A percentile compares a stretch with the other conserved stretches of the same genome.
phyloP scores from a whole-genome alignment of 2,113 vertebrate genomes.

The Datnioides undecimradiatus region DNA sequence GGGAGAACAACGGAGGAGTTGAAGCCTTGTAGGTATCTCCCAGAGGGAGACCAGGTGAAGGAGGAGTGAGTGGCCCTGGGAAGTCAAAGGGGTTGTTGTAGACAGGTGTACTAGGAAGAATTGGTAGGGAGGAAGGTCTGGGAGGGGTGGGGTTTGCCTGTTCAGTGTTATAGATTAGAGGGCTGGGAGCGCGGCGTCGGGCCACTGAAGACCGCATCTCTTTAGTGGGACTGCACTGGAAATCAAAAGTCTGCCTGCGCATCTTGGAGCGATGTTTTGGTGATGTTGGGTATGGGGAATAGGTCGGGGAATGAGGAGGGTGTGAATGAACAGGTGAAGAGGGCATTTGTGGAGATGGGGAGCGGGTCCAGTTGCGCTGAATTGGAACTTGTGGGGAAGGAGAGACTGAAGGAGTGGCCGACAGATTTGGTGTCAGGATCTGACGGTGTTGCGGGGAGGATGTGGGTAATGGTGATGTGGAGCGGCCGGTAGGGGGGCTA shows the following conservation, averaged over 20 bases:
- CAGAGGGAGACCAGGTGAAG: constrained; percentile 80
- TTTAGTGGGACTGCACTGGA: constrained; percentile 79
- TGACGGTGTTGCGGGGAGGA: constrained; percentile 83
- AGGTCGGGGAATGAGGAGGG: constrained; percentile 86
- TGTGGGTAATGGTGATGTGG: constrained; percentile 80
- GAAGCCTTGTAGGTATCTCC: constrained; percentile 84
- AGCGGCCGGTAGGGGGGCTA: constrained; percentile 85
- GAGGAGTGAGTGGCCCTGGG: constrained; percentile 81
- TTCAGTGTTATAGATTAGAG: constrained; percentile 88
- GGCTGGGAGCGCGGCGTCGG: constrained; percentile 90
- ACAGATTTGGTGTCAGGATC: constrained; percentile 72
- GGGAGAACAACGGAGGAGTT: constrained; percentile 84
- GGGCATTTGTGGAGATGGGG: constrained; percentile 87
- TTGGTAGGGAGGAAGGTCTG: constrained; percentile 91
- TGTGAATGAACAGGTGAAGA: constrained; percentile 84
- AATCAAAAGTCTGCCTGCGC: constrained; percentile 83
- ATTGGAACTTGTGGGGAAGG: constrained; percentile 75
- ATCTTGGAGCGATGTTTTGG: constrained; percentile 85
- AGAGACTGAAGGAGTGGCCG: constrained; percentile 73
- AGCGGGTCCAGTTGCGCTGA: constrained; percentile 84
- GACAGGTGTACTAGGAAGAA: constrained; percentile 87
- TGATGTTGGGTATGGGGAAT: constrained; percentile 87
- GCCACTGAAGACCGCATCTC: constrained; percentile 80
- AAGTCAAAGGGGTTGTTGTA: constrained; percentile 84
- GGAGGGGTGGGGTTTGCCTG: constrained; percentile 87